Evolutionary conservation across 1,140 invertebrate genomes (phyloP).

Genomic region (Drosophila malerkotliana): DNA sequence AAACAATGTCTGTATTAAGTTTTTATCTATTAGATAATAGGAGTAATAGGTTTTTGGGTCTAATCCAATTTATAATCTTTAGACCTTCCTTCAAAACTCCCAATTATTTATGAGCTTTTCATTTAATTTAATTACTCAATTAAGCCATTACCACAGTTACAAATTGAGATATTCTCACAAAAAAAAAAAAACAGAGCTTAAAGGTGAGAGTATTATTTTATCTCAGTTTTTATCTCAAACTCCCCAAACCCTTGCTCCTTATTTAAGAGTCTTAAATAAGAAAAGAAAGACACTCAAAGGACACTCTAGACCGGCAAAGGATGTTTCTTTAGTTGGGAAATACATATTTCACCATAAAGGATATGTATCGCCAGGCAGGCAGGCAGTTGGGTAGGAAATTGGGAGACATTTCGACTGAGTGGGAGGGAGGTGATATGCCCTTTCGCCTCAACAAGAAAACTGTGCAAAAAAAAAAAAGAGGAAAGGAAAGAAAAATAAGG

Average conservation of each 20-base stretch:
- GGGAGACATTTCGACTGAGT: background rate
- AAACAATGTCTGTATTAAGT: no score
- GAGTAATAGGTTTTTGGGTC: no score
- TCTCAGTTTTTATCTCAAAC: background rate
- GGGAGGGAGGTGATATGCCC: slow-evolving; percentile 12
- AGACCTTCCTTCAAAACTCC: slow-evolving; percentile 17
- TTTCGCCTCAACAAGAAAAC: slow-evolving; percentile 66
- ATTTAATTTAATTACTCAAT: slow-evolving; percentile 25
- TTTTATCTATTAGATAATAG: no score
- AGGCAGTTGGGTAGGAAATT: slow-evolving; percentile 17
- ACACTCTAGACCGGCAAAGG: background rate
- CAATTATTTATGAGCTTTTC: slow-evolving; percentile 35
- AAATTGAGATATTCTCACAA: slow-evolving; percentile 9
- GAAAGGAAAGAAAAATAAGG: slow-evolving; percentile 12
- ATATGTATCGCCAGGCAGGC: slow-evolving; percentile 44
- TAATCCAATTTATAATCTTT: background rate
- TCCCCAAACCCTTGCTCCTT: no score
- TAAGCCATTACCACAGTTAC: slow-evolving; percentile 22
- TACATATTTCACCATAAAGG: slow-evolving; percentile 56
- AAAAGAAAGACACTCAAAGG: background rate
- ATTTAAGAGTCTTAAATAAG: background rate
- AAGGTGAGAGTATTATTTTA: background rate
- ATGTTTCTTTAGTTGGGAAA: background rate
- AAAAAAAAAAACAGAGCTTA: background rate
- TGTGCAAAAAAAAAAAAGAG: slow-evolving; percentile 57